These are phyloP conservation scores for Ophiodon elongatus DNA, from an alignment of 2,113 vertebrate species.

Conservation along the genomic window DNA sequence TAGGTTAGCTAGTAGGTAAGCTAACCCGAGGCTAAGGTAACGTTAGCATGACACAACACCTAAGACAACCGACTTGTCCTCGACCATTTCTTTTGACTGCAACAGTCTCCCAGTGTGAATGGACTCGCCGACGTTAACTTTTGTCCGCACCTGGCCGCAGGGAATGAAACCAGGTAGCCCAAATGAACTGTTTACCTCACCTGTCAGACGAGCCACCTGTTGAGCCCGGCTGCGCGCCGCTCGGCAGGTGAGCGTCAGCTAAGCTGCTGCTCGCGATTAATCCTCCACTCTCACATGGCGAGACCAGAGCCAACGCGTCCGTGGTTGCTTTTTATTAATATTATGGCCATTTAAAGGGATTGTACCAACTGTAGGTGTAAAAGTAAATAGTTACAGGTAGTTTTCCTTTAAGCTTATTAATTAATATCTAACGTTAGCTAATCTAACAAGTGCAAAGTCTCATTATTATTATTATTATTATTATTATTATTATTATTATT, in stretches of 20 bases:
- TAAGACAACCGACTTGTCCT: neutral
- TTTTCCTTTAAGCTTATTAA: neutral
- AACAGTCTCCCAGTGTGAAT: neutral
- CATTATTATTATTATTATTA: no score
- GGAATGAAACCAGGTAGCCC: slow-evolving; percentile 15
- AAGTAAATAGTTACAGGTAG: neutral
- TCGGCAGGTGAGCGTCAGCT: slow-evolving; percentile 35
- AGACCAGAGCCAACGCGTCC: neutral
- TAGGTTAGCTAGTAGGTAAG: slow-evolving; percentile 10
- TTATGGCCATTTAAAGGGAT: neutral
- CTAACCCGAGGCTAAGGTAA: slow-evolving; percentile 66
- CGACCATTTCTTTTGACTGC: neutral
- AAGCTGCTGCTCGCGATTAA: slow-evolving; percentile 43
- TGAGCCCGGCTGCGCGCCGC: slow-evolving; percentile 34
- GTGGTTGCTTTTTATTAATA: neutral
- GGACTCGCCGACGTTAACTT: neutral
- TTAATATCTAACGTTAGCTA: neutral
- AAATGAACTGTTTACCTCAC: slow-evolving; percentile 47
- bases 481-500: no score
- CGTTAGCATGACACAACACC: slow-evolving; percentile 50
- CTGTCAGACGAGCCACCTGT: slow-evolving; percentile 70
- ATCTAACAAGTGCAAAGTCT: neutral
- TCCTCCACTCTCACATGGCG: neutral
- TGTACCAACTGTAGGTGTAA: neutral
- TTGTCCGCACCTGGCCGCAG: neutral